These are phyloP conservation scores for Antrozous pallidus DNA, from an alignment of 2,797 vertebrate genomes.

Conservation along the genomic window DNA sequence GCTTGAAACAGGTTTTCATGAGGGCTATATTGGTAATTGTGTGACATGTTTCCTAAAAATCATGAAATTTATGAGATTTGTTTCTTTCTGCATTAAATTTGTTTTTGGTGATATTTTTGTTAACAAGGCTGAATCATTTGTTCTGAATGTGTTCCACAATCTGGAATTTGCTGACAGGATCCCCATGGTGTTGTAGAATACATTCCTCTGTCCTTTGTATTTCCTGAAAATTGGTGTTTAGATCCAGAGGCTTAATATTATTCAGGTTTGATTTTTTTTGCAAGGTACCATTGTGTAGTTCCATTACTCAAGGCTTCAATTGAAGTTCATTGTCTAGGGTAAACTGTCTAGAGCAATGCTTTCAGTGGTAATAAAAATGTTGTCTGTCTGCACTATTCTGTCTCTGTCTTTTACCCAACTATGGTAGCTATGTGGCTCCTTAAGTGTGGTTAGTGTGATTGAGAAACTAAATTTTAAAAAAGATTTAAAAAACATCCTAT, in stretches of 20 bases:
- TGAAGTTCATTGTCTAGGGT: neutral
- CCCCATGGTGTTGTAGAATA: neutral
- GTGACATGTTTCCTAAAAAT: neutral
- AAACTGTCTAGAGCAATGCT: neutral
- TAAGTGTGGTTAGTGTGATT: neutral
- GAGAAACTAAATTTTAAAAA: neutral
- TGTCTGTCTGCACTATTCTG: neutral
- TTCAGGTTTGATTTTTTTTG: neutral
- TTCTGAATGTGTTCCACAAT: neutral
- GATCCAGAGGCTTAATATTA: neutral
- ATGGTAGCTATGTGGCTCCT: neutral
- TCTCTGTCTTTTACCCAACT: neutral
- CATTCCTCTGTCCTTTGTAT: neutral
- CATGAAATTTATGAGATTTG: neutral
- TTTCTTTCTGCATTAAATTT: neutral
- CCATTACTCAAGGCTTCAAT: neutral
- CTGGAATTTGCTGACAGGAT: neutral
- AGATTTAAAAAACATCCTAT: no score
- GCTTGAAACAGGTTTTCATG: neutral
- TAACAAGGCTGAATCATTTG: neutral
- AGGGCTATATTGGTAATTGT: neutral
- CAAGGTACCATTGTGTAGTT: neutral
- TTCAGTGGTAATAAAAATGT: neutral
- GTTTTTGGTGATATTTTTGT: neutral
- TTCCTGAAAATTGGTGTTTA: conserved; percentile 1